Evolutionary conservation across 2,888 invertebrate genomes (phyloP).

Genomic region (Myopa testacea): DNA sequence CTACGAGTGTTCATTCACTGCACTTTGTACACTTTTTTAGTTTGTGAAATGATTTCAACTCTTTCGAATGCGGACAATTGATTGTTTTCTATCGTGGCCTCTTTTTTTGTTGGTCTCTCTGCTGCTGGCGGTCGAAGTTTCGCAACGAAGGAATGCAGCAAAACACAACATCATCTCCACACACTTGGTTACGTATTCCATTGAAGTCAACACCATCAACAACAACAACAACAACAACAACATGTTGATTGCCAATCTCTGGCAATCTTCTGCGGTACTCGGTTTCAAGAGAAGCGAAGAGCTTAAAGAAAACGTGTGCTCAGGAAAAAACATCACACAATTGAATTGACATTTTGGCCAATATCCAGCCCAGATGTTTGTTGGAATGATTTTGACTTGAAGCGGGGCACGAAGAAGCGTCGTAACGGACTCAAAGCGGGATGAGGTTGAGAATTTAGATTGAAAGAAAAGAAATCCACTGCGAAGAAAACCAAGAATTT

Average conservation of each 20-base stretch:
- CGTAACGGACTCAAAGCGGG: too few relatives aligned
- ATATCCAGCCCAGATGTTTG: slow-evolving; percentile 58
- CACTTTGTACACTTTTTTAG: not conserved
- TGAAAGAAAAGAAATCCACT: too few relatives aligned
- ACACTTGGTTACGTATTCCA: not conserved
- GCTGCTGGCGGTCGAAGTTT: slow-evolving; percentile 1
- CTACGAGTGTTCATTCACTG: not conserved
- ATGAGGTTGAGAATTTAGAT: too few relatives aligned
- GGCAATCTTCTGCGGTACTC: not conserved
- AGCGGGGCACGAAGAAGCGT: not conserved
- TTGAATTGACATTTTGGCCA: slow-evolving; percentile 65
- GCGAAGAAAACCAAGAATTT: too few relatives aligned
- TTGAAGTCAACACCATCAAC: not conserved
- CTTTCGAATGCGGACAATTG: slow-evolving; percentile 29
- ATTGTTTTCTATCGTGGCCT: slow-evolving; percentile 16
- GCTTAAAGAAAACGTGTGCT: not conserved
- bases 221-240: not conserved
- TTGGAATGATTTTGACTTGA: not conserved
- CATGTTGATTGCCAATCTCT: not conserved
- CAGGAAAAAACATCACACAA: slow-evolving; percentile 43
- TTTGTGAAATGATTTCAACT: not conserved
- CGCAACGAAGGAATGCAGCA: slow-evolving; percentile 1
- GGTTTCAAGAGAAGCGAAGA: not conserved
- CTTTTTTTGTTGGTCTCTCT: not conserved
- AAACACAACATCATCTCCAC: not conserved